Evolutionary conservation across 1,140 invertebrate genomes (phyloP), one percentile per base, ranked within the genome.

Genomic region (Ctenoplectra terminalis): DNA sequence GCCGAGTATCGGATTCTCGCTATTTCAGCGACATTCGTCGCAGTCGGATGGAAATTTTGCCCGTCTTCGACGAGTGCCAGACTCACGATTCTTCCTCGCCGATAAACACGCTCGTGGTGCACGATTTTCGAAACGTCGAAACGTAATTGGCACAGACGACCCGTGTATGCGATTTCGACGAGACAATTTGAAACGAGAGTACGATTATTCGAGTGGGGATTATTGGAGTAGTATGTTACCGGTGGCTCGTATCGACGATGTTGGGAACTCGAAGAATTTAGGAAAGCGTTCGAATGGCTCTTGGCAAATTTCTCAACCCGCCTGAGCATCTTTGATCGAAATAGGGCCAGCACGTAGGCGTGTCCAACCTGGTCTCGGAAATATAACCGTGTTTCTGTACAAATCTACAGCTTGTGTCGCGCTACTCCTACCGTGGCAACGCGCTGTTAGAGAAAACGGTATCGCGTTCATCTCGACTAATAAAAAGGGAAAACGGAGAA

Each of bases 321-420:
- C 23, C 37, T 9, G 46, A 56, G 37, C 31, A 13, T 69, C 64
- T 64, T 46, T 60, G 85, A 58, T 82, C 26, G 71, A 82, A 85
- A 85, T 69, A 86, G 69, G 52, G 75, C 50, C 67, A 43, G 48
- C n/a, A 54, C 54, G 77, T 73, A 82, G 80, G 85, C 83, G 56
- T 81, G 73, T 86, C 82, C 54, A 46, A 58, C 26, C 20, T 54
- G n/a, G 5, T 52, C n/a, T 48, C 34, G 37, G 29, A 63, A 56
- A 37, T 52, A 69, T 72, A 58, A 63, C 26, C 11, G 31, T 50
- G 66, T 77, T 85, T 69, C 69, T 56, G 1, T n/a, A 9, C 23
- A 46, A 31, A 76, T 43, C 13, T 43, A 40, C 50, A 48, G 52
- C 5, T n/a, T 54, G n/a, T 58, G n/a, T 17, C 26, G 20, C 20